These are phyloP conservation scores for Choristoneura rosaceana DNA, from an alignment of 2,888 invertebrate species.

Conservation along the genomic window DNA sequence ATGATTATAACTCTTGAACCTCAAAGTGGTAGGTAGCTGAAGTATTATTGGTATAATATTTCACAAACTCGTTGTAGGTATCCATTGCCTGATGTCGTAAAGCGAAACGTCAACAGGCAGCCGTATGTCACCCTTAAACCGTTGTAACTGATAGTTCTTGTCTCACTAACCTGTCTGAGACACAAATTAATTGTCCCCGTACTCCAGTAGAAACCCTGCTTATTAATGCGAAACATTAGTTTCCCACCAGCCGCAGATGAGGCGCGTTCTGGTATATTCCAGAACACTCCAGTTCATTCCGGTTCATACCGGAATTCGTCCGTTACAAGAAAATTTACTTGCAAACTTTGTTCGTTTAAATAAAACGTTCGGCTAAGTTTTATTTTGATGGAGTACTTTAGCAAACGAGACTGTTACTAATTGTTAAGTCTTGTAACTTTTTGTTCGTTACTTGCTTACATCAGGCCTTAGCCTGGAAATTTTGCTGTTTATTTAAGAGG, in stretches of 20 bases:
- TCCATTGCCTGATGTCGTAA: background rate
- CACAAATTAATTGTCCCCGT: slow-evolving; percentile 76
- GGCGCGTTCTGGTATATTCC: slow-evolving; percentile 55
- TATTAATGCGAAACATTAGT: slow-evolving; percentile 81
- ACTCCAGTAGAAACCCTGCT: slow-evolving; percentile 68
- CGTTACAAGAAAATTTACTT: slow-evolving; percentile 71
- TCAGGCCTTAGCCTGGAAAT: too few relatives aligned
- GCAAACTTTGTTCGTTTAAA: slow-evolving; percentile 64
- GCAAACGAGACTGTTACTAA: slow-evolving; percentile 18
- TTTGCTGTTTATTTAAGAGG: background rate
- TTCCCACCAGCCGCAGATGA: slow-evolving; percentile 78
- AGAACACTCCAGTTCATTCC: slow-evolving; percentile 40
- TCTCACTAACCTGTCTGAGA: slow-evolving; percentile 61
- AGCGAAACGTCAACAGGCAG: slow-evolving; percentile 25
- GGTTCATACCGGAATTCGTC: slow-evolving; percentile 57
- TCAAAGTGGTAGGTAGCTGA: background rate
- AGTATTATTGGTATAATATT: background rate
- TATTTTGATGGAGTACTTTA: slow-evolving; percentile 18
- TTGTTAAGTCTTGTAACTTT: slow-evolving; percentile 16
- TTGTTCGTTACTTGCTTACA: too few relatives aligned
- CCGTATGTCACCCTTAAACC: slow-evolving; percentile 37
- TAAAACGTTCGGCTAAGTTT: slow-evolving; percentile 24
- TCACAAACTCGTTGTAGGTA: background rate
- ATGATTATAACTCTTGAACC: too few relatives aligned
- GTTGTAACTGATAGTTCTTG: slow-evolving; percentile 72